These are phyloP conservation scores for Tiliacea citrago DNA, from an alignment of 2,888 invertebrate species.

Conservation along the genomic window DNA sequence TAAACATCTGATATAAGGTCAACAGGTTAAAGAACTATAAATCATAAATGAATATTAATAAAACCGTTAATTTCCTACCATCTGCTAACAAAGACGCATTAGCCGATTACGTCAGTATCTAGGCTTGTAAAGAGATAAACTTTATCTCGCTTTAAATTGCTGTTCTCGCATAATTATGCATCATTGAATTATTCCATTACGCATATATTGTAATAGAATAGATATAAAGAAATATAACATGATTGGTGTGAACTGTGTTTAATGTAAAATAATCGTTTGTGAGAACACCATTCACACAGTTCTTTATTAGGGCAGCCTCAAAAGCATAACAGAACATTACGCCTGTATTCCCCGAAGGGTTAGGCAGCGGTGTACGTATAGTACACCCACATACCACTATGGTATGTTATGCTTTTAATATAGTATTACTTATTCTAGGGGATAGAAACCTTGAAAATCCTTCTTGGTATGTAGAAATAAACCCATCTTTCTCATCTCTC, in stretches of 20 bases:
- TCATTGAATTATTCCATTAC: constrained; percentile 59
- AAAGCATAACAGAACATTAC: too few species aligned
- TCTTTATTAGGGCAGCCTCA: too few species aligned
- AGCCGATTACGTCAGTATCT: constrained; percentile 62
- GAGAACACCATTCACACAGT: not conserved
- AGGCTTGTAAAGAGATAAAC: constrained; percentile 62
- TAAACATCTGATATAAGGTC: constrained; percentile 28
- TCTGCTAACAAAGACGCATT: constrained; percentile 62
- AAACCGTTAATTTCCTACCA: constrained; percentile 50
- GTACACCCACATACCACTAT: too few species aligned
- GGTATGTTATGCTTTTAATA: too few species aligned
- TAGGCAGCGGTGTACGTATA: too few species aligned
- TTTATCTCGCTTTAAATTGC: constrained; percentile 63
- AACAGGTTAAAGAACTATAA: constrained; percentile 48
- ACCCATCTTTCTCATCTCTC: not conserved
- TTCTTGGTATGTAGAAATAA: not conserved
- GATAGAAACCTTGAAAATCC: not conserved
- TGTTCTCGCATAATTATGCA: constrained; percentile 61
- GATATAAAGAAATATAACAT: constrained; percentile 26
- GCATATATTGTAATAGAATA: constrained; percentile 48
- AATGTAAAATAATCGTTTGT: not conserved
- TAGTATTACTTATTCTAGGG: not conserved
- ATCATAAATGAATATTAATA: constrained; percentile 29
- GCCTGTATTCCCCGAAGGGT: too few species aligned
- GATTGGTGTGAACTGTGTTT: constrained; percentile 21